phyloP scores from a whole-genome alignment of 2,797 vertebrate species.

The Anableps anableps region DNA sequence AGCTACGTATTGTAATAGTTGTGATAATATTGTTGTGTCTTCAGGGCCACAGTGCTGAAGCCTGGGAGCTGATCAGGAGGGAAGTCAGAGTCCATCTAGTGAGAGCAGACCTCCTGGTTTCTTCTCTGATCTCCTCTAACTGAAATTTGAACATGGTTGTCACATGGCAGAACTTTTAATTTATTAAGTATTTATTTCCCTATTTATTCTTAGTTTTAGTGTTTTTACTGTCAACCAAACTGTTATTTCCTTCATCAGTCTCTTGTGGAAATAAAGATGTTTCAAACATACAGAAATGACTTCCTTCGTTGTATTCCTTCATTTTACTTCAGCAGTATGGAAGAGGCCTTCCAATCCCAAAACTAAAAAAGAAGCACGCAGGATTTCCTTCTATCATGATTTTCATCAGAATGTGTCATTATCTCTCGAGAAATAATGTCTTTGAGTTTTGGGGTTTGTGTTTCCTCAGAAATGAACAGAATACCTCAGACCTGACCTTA shows the following conservation, averaged over 20 bases:
- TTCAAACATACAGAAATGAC: not conserved
- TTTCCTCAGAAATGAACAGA: too few relatives aligned
- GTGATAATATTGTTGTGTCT: not conserved
- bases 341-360: not conserved
- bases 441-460: too few relatives aligned
- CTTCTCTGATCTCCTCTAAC: not conserved
- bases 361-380: not conserved
- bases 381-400: too few relatives aligned
- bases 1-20: too few relatives aligned
- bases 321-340: not conserved
- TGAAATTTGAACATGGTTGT: not conserved
- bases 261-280: not conserved
- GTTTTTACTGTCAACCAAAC: not conserved
- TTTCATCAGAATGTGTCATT: too few relatives aligned
- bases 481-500: too few relatives aligned
- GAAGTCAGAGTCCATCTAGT: too few relatives aligned
- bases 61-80: constrained; percentile 28
- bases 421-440: too few relatives aligned
- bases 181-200: not conserved
- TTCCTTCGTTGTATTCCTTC: not conserved
- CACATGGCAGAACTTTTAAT: not conserved
- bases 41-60: constrained; percentile 13
- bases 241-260: not conserved
- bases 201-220: not conserved
- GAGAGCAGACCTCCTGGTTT: constrained; percentile 1